Evolutionary conservation across 2,113 vertebrate species (phyloP).

Genomic region (Dasyornis broadbenti): DNA sequence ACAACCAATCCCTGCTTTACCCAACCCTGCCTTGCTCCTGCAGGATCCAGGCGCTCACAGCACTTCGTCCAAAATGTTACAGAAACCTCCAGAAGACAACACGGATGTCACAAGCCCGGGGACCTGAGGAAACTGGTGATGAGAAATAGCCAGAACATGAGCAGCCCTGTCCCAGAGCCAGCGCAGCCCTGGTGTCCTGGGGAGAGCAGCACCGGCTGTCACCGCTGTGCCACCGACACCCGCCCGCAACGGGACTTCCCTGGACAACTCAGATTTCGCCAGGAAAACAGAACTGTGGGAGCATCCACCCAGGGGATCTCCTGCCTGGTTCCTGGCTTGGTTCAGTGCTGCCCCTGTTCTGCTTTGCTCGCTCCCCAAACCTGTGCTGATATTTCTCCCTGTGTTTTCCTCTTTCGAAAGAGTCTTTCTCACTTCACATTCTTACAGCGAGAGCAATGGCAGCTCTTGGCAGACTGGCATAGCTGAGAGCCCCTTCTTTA

Average conservation of each 20-base stretch:
- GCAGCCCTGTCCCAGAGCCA: not conserved
- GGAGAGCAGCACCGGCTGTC: not conserved
- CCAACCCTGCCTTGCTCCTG: no score
- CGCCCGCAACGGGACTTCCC: rapidly evolving
- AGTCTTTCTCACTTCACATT: not conserved
- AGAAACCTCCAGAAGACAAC: not conserved
- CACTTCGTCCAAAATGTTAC: not conserved
- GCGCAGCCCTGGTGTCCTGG: not conserved
- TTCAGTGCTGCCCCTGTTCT: not conserved
- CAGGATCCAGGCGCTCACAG: not conserved
- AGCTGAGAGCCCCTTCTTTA: not conserved
- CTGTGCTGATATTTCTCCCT: not conserved
- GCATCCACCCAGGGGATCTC: not conserved
- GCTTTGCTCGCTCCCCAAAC: not conserved
- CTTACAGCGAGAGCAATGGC: not conserved
- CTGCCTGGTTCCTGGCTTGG: not conserved
- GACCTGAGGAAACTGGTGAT: not conserved
- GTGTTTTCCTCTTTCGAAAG: not conserved
- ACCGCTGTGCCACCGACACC: not conserved
- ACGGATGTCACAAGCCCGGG: rapidly evolving
- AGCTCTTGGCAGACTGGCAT: not conserved
- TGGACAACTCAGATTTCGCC: rapidly evolving
- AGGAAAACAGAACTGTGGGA: not conserved
- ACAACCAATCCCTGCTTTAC: not conserved
- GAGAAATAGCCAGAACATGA: not conserved